Conservation (phyloP, 2,113 vertebrate genomes). For the Mormyrus lacerda region DNA sequence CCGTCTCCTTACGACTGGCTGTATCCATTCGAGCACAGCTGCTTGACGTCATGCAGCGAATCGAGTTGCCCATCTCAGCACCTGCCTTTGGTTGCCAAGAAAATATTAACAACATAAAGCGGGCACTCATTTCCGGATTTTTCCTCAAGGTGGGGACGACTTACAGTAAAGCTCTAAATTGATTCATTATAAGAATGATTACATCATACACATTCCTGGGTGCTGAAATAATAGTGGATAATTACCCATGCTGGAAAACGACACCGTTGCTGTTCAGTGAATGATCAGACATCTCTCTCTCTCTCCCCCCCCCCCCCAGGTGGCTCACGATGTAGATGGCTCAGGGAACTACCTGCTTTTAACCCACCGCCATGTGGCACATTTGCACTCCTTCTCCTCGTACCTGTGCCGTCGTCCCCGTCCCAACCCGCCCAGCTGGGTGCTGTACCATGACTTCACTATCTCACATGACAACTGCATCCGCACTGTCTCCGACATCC, state of each 20-base stretch:
- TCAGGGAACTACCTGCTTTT: slow-evolving; percentile 78
- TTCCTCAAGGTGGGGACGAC: slow-evolving; percentile 77
- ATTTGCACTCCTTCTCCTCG: slow-evolving; percentile 64
- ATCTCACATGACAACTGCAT: slow-evolving; percentile 80
- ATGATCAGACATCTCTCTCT: background rate
- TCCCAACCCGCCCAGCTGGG: slow-evolving; percentile 66
- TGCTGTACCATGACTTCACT: slow-evolving; percentile 78
- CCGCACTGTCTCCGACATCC: slow-evolving; percentile 72
- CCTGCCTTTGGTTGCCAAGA: slow-evolving; percentile 79
- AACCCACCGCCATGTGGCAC: slow-evolving; percentile 77
- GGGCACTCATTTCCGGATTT: slow-evolving; percentile 86
- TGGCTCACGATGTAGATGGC: slow-evolving; percentile 67
- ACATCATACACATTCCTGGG: background rate
- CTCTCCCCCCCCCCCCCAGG: too few relatives aligned
- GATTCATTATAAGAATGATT: background rate
- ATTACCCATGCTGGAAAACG: background rate
- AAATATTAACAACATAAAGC: slow-evolving; percentile 79
- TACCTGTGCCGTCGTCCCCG: slow-evolving; percentile 56
- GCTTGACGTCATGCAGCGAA: slow-evolving; percentile 82
- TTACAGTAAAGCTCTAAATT: background rate
- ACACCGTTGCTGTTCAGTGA: background rate
- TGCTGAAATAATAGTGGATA: background rate
- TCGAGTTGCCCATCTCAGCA: slow-evolving; percentile 83
- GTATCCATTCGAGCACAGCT: slow-evolving; percentile 73
- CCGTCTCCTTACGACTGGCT: slow-evolving; percentile 68